A percentile compares a stretch with the other conserved stretches of the same genome.
phyloP scores from a whole-genome alignment of 1,140 invertebrate genomes.

The Pogonus chalceus region DNA sequence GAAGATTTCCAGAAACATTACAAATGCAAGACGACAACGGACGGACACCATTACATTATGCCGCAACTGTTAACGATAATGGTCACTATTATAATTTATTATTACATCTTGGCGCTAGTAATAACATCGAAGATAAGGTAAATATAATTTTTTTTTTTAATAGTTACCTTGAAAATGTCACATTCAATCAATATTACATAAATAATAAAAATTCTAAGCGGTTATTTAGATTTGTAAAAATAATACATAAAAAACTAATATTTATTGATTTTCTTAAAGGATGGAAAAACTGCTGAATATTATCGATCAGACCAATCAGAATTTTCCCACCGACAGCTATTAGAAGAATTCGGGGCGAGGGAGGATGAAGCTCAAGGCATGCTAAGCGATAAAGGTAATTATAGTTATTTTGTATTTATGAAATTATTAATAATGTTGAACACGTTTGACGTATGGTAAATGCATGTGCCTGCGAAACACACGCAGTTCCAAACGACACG shows the following conservation, averaged over 20 bases:
- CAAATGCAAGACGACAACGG: conserved; percentile 66
- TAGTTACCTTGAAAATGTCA: not conserved
- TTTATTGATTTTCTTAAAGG: conserved; percentile 39
- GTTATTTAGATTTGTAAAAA: not conserved
- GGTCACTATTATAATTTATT: conserved; percentile 82
- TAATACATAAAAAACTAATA: not conserved
- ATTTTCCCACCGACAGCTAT: conserved; percentile 55
- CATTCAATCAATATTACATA: not conserved
- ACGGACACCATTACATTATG: conserved; percentile 84
- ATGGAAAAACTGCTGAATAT: conserved; percentile 62
- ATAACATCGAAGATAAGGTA: conserved; percentile 72
- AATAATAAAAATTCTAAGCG: not conserved
- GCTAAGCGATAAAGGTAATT: conserved; percentile 63
- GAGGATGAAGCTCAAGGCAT: conserved; percentile 53
- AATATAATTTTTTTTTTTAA: conserved; percentile 27
- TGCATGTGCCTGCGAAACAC: not conserved
- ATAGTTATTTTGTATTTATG: conserved; percentile 5
- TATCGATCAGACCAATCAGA: conserved; percentile 58
- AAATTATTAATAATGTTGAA: conserved; percentile 1
- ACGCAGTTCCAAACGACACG: conserved; percentile 53
- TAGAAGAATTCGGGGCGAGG: conserved; percentile 57
- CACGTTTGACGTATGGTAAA: not conserved
- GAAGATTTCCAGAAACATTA: conserved; percentile 76
- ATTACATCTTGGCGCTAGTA: conserved; percentile 73
- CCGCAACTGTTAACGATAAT: conserved; percentile 73